These are phyloP conservation scores for Copsychus sechellarum DNA, from an alignment of 2,113 vertebrate species.

Conservation along the genomic window DNA sequence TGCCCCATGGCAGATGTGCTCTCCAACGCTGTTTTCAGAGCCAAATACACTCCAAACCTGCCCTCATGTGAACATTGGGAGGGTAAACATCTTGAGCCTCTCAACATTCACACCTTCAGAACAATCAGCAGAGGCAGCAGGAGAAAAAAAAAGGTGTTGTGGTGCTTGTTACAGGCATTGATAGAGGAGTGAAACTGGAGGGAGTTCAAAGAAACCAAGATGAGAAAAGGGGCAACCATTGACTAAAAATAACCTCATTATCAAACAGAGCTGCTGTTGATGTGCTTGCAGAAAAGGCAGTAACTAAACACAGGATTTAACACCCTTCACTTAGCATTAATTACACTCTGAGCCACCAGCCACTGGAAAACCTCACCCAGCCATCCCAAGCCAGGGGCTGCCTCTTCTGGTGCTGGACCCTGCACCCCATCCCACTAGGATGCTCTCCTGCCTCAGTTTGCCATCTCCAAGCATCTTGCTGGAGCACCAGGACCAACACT, in stretches of 20 bases:
- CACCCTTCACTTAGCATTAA: not conserved
- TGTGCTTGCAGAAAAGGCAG: not conserved
- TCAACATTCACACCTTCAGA: not conserved
- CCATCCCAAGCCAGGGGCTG: too few relatives aligned
- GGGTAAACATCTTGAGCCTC: not conserved
- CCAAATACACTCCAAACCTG: not conserved
- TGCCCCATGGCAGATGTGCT: not conserved
- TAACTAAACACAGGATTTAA: not conserved
- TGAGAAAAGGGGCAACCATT: not conserved
- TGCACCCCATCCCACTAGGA: too few relatives aligned
- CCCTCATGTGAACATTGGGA: not conserved
- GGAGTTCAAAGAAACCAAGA: not conserved
- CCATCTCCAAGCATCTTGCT: too few relatives aligned
- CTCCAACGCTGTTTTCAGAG: not conserved
- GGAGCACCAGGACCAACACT: too few relatives aligned
- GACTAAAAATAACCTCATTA: not conserved
- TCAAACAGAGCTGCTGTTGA: not conserved
- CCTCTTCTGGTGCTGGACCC: too few relatives aligned
- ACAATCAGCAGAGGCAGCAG: not conserved
- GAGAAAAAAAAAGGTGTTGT: not conserved
- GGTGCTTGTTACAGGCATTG: not conserved
- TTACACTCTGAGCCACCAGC: not conserved
- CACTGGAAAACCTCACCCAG: too few relatives aligned
- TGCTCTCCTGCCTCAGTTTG: too few relatives aligned
- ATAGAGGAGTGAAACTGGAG: not conserved